Conservation (phyloP, 2,888 invertebrate genomes). For the Notodonta ziczac region DNA sequence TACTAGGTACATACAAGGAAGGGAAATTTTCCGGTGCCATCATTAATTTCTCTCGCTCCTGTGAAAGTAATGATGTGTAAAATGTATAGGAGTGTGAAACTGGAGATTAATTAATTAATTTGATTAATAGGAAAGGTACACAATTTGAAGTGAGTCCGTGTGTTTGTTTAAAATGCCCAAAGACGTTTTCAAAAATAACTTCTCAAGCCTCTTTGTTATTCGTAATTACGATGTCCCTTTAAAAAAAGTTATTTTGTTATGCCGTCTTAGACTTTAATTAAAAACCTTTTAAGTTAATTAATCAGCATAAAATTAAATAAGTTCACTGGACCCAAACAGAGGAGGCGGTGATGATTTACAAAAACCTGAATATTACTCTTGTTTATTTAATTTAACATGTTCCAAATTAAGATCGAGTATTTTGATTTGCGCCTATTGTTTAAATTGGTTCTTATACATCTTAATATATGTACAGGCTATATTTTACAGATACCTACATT, state of each 20-base stretch:
- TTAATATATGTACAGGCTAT: too few relatives aligned
- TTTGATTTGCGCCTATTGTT: too few relatives aligned
- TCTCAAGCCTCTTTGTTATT: constrained; percentile 1
- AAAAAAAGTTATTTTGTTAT: constrained; percentile 13
- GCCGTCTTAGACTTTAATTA: constrained; percentile 28
- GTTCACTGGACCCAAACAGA: constrained; percentile 11
- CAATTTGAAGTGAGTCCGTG: background rate
- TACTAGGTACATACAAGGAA: too few relatives aligned
- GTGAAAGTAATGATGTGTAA: too few relatives aligned
- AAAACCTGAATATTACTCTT: too few relatives aligned
- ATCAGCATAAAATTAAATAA: constrained; percentile 30
- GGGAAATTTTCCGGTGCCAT: too few relatives aligned
- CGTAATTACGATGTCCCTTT: constrained; percentile 13
- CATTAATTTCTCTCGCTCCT: too few relatives aligned
- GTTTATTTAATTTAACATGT: background rate
- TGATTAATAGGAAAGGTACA: too few relatives aligned
- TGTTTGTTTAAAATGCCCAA: background rate
- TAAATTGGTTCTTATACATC: too few relatives aligned
- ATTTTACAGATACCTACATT: too few relatives aligned
- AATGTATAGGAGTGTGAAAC: too few relatives aligned
- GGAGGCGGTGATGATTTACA: constrained; percentile 4
- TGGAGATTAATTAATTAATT: too few relatives aligned
- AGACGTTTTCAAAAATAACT: background rate
- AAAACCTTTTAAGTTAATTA: constrained; percentile 42
- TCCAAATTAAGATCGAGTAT: background rate